Conservation (phyloP, 2,797 vertebrate species). For the Poeciliopsis turneri region DNA sequence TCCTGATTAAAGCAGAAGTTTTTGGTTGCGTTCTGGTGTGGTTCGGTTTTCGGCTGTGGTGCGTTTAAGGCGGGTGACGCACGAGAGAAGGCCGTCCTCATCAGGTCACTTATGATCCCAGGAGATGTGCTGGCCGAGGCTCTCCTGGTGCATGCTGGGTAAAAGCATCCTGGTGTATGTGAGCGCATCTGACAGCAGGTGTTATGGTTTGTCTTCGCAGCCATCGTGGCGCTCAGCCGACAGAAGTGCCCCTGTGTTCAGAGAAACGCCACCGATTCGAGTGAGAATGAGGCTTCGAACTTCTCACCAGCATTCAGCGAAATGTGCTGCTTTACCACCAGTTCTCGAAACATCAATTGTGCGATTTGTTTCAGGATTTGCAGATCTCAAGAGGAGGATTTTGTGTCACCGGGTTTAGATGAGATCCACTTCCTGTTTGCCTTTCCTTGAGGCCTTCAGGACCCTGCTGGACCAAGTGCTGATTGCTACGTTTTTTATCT, state of each 20-base stretch:
- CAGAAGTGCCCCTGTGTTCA: not conserved
- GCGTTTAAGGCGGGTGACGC: slow-evolving; percentile 2
- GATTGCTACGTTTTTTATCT: slow-evolving; percentile 65
- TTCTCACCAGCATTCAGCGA: not conserved
- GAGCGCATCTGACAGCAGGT: slow-evolving; percentile 63
- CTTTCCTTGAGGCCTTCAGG: not conserved
- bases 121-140: slow-evolving; percentile 31
- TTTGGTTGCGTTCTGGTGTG: not conserved
- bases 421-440: not conserved
- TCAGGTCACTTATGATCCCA: slow-evolving; percentile 49
- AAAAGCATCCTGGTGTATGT: slow-evolving; percentile 57
- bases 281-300: not conserved
- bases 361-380: not conserved
- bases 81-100: slow-evolving; percentile 31
- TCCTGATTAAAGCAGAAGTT: not conserved
- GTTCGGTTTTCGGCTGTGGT: not conserved
- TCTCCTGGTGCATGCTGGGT: slow-evolving; percentile 62
- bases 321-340: not conserved
- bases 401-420: not conserved
- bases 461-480: not conserved
- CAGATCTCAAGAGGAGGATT: not conserved
- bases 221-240: slow-evolving; percentile 35
- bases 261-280: not conserved
- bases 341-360: not conserved
- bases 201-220: slow-evolving; percentile 58